Conservation (phyloP, 2,888 invertebrate species). For the Phorcus lineatus region DNA sequence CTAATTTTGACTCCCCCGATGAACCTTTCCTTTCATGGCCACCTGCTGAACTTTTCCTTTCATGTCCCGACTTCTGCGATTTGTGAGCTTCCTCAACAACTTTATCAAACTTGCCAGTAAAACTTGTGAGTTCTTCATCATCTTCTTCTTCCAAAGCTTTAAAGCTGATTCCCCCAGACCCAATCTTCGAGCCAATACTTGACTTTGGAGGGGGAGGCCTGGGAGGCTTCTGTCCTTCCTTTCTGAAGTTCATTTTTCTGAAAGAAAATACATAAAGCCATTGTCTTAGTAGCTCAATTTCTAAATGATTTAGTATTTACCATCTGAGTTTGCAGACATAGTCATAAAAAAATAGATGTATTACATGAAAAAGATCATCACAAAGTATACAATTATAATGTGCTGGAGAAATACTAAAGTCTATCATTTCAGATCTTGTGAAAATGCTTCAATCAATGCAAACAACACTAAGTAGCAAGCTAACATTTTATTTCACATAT, state of each 20-base stretch:
- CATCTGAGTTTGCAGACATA: too few relatives aligned
- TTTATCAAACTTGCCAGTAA: constrained; percentile 61
- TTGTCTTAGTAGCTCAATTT: too few relatives aligned
- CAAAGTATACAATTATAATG: too few relatives aligned
- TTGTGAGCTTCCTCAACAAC: constrained; percentile 38
- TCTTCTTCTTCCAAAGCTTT: constrained; percentile 65
- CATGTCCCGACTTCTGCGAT: constrained; percentile 8
- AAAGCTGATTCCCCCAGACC: constrained; percentile 45
- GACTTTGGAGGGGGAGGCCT: constrained; percentile 40
- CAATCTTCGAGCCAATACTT: background rate
- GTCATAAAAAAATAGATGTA: too few relatives aligned
- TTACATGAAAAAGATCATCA: too few relatives aligned
- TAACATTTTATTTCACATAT: too few relatives aligned
- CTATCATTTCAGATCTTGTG: too few relatives aligned
- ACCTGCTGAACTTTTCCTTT: constrained; percentile 34
- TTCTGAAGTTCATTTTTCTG: constrained; percentile 23
- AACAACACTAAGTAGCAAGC: too few relatives aligned
- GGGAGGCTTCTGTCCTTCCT: constrained; percentile 31
- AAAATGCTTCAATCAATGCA: too few relatives aligned
- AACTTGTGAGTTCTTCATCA: constrained; percentile 59
- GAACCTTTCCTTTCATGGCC: constrained; percentile 10
- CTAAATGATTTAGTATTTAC: too few relatives aligned
- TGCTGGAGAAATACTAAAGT: too few relatives aligned
- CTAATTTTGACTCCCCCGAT: constrained; percentile 31
- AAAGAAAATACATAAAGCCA: background rate